phyloP scores from a whole-genome alignment of 92 coral and sea anemone genomes.

The Plumapathes pennacea region DNA sequence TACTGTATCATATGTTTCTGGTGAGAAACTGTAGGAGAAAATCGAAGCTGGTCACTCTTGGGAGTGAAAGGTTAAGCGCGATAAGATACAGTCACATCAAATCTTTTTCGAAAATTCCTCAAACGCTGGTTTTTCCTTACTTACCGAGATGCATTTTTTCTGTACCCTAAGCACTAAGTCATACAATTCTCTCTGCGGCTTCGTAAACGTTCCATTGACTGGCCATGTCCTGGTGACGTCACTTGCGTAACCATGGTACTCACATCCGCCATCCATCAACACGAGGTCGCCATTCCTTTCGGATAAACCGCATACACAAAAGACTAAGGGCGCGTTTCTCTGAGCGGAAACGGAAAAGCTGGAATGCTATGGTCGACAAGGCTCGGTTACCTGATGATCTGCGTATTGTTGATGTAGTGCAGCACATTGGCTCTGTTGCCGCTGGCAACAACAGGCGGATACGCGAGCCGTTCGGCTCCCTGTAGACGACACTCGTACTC shows the following conservation, averaged over 20 bases:
- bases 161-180: conserved; percentile 83
- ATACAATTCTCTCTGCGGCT: conserved; percentile 84
- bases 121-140: too few relatives aligned
- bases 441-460: conserved; percentile 97
- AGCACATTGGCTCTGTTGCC: conserved; percentile 93
- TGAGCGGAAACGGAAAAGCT: too few relatives aligned
- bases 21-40: too few relatives aligned
- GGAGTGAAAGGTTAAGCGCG: too few relatives aligned
- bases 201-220: conserved; percentile 79
- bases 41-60: too few relatives aligned
- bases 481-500: conserved; percentile 83
- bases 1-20: too few relatives aligned
- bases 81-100: too few relatives aligned
- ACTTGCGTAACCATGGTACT: conserved; percentile 94
- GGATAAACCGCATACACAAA: not conserved
- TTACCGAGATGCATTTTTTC: conserved; percentile 80
- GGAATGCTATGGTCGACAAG: too few relatives aligned
- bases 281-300: conserved; percentile 91
- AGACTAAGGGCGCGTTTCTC: not conserved
- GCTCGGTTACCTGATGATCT: conserved; percentile 81
- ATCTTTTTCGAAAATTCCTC: too few relatives aligned
- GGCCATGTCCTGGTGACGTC: conserved; percentile 98
- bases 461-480: conserved; percentile 89
- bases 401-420: conserved; percentile 88
- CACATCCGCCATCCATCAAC: conserved; percentile 94